phyloP scores from a whole-genome alignment of 2,888 invertebrate species.

The Melipona bicolor region DNA sequence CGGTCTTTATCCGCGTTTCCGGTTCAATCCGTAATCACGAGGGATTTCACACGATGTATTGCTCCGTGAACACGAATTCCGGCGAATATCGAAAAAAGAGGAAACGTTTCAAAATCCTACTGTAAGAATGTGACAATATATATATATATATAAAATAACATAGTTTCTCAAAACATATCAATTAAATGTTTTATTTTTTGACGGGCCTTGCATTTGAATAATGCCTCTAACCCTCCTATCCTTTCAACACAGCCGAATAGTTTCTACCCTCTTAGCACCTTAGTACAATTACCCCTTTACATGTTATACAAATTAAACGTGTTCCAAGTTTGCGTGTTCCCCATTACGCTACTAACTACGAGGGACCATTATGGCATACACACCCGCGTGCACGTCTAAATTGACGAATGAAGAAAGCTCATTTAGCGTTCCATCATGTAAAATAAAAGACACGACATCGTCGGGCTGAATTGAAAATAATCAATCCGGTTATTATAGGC shows the following conservation, averaged over 20 bases:
- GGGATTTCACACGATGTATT: slow-evolving; percentile 38
- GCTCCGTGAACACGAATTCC: slow-evolving; percentile 30
- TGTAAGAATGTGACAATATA: slow-evolving; percentile 53
- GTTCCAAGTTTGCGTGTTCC: slow-evolving; percentile 48
- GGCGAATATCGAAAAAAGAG: slow-evolving; percentile 25
- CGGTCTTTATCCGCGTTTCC: slow-evolving; percentile 11
- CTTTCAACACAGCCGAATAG: slow-evolving; percentile 32
- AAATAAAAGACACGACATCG: not conserved
- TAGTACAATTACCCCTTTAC: slow-evolving; percentile 32
- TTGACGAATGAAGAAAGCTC: not conserved
- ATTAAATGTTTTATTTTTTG: slow-evolving; percentile 69
- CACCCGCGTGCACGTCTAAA: not conserved
- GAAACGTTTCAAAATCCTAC: slow-evolving; percentile 32
- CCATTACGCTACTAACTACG: slow-evolving; percentile 18
- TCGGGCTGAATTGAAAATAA: not conserved
- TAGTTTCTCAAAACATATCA: slow-evolving; percentile 56
- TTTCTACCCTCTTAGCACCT: slow-evolving; percentile 31
- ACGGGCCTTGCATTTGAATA: slow-evolving; percentile 64
- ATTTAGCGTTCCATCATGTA: not conserved
- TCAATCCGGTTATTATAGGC: not conserved
- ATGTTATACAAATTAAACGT: slow-evolving; percentile 41
- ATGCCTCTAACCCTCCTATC: slow-evolving; percentile 28
- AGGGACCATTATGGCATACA: slow-evolving; percentile 12
- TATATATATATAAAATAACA: slow-evolving; percentile 52
- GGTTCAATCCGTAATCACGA: slow-evolving; percentile 17